phyloP scores from a whole-genome alignment of 2,797 vertebrate species.

The Thaleichthys pacificus region DNA sequence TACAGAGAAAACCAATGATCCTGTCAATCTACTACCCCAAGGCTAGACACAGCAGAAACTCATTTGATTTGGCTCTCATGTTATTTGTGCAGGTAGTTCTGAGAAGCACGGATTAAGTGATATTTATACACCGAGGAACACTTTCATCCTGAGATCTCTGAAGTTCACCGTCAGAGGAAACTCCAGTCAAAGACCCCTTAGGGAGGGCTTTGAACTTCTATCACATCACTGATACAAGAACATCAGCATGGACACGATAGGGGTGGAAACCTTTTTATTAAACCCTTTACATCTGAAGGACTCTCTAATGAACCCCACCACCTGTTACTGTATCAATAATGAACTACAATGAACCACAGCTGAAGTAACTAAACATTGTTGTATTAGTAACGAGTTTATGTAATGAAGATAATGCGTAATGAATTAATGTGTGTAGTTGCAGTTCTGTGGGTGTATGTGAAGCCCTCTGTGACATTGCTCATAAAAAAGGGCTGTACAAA shows the following conservation, averaged over 20 bases:
- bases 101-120: background rate
- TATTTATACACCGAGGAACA: constrained; percentile 17
- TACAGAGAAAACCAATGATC: too few species aligned
- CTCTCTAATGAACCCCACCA: background rate
- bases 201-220: constrained; percentile 24
- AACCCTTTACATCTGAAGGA: background rate
- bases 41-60: background rate
- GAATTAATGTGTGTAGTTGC: too few species aligned
- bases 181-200: constrained; percentile 53
- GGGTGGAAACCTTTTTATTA: background rate
- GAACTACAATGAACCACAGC: background rate
- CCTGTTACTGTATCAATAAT: background rate
- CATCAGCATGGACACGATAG: background rate
- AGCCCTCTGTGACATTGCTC: too few species aligned
- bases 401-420: too few species aligned
- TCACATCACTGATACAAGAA: background rate
- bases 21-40: too few species aligned
- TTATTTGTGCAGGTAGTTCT: background rate
- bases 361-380: background rate
- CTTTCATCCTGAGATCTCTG: constrained; percentile 61
- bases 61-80: background rate
- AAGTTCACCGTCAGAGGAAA: constrained; percentile 57
- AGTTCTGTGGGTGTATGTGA: too few species aligned
- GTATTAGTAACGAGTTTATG: too few species aligned
- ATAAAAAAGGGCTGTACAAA: too few species aligned